Evolutionary conservation across 2,113 vertebrate species (phyloP).

Genomic region (Chaetodon auriga): DNA sequence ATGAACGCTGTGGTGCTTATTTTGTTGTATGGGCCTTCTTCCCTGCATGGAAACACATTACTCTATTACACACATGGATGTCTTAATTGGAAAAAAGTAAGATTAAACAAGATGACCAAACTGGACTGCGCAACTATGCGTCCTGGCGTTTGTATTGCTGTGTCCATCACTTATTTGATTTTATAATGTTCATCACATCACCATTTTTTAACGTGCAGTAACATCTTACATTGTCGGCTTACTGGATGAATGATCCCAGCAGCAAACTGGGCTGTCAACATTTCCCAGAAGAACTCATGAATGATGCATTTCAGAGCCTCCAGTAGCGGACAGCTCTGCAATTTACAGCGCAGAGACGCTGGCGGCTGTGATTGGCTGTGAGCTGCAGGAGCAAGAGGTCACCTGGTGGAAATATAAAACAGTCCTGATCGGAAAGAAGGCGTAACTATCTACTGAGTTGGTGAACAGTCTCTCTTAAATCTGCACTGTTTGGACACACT

Average conservation of each 20-base stretch:
- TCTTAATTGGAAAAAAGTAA: no score
- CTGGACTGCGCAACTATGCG: background rate
- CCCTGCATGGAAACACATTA: no score
- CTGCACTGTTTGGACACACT: background rate
- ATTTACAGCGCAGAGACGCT: constrained; percentile 33
- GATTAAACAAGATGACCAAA: no score
- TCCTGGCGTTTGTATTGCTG: background rate
- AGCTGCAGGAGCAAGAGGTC: constrained; percentile 52
- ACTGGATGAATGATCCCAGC: background rate
- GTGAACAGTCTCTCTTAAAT: background rate
- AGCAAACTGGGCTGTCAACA: constrained; percentile 20
- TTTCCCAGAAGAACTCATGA: constrained; percentile 71
- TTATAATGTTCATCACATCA: background rate
- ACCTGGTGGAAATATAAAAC: constrained; percentile 65
- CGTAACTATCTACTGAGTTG: constrained; percentile 4
- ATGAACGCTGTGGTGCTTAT: no score
- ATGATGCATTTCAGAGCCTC: constrained; percentile 65
- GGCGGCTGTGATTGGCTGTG: constrained; percentile 59
- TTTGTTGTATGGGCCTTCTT: no score
- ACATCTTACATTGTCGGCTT: background rate
- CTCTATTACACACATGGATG: no score
- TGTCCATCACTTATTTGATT: background rate
- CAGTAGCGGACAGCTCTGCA: constrained; percentile 43
- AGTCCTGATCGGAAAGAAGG: background rate
- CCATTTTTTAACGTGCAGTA: background rate